Evolutionary conservation across 2,113 vertebrate genomes (phyloP).

Genomic region (Perognathus longimembris): DNA sequence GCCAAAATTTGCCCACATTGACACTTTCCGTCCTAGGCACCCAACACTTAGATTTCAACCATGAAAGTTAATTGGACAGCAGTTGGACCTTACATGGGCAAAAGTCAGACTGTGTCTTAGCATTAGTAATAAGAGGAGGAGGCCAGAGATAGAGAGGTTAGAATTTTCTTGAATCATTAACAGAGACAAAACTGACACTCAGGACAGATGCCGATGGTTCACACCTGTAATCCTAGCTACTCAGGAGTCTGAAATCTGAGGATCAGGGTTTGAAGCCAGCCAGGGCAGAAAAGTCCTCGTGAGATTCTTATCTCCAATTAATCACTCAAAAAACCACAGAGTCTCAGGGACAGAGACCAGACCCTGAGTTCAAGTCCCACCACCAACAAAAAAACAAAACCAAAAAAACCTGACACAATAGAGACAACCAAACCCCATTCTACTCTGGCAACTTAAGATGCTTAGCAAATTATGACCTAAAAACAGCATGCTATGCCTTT

Average conservation of each 20-base stretch:
- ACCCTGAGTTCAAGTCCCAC: no score
- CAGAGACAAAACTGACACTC: no score
- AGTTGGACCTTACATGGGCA: not conserved
- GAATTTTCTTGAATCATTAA: no score
- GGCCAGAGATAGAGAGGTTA: no score
- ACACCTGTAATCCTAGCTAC: no score
- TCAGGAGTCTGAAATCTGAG: no score
- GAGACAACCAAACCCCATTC: not conserved
- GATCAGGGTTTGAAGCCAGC: no score
- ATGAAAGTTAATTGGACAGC: not conserved
- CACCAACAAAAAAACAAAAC: not conserved
- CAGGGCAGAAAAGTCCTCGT: no score
- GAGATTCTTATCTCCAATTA: no score
- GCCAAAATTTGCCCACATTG: not conserved
- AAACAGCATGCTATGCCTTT: not conserved
- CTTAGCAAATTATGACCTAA: conserved; percentile 16
- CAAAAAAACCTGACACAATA: not conserved
- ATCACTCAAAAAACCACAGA: no score
- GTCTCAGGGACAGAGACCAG: no score
- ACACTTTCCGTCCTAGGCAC: not conserved
- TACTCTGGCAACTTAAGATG: not conserved
- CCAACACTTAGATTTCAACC: not conserved
- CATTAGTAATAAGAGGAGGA: not conserved
- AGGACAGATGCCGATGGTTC: no score
- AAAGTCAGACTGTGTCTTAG: not conserved